These are phyloP conservation scores for Chloroceryle amazona DNA, from an alignment of 2,797 vertebrate species.

Conservation along the genomic window DNA sequence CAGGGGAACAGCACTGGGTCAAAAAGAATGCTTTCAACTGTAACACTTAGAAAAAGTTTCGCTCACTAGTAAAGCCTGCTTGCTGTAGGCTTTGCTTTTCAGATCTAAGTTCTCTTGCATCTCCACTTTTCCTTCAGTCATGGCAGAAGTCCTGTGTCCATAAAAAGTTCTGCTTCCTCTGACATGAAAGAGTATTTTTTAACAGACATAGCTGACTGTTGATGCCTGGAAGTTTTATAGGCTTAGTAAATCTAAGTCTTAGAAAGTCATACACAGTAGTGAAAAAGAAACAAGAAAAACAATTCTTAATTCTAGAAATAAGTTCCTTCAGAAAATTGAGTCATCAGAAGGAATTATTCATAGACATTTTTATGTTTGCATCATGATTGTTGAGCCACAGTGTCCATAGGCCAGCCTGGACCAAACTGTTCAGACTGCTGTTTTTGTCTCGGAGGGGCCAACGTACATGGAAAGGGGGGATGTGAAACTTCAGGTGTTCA, in stretches of 20 bases:
- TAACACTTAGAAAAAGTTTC: neutral
- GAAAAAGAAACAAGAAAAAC: neutral
- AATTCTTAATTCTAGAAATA: neutral
- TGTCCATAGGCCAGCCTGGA: too few species aligned
- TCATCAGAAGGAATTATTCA: too few species aligned
- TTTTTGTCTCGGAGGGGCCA: neutral
- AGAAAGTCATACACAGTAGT: neutral
- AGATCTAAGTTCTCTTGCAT: neutral
- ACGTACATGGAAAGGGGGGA: neutral
- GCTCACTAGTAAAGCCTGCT: neutral
- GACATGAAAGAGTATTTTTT: neutral
- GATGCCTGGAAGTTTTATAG: neutral
- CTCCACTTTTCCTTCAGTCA: neutral
- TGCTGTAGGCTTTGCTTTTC: neutral
- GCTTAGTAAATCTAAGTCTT: neutral
- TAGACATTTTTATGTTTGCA: too few species aligned
- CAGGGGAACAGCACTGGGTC: neutral
- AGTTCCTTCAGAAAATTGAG: neutral
- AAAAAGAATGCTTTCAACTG: neutral
- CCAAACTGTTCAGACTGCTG: neutral
- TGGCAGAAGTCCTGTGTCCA: neutral
- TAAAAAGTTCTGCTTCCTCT: neutral
- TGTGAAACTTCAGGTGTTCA: neutral
- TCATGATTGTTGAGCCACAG: too few species aligned
- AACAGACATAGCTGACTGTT: neutral